Conservation (phyloP, 2,797 vertebrate genomes). For the Alca torda region DNA sequence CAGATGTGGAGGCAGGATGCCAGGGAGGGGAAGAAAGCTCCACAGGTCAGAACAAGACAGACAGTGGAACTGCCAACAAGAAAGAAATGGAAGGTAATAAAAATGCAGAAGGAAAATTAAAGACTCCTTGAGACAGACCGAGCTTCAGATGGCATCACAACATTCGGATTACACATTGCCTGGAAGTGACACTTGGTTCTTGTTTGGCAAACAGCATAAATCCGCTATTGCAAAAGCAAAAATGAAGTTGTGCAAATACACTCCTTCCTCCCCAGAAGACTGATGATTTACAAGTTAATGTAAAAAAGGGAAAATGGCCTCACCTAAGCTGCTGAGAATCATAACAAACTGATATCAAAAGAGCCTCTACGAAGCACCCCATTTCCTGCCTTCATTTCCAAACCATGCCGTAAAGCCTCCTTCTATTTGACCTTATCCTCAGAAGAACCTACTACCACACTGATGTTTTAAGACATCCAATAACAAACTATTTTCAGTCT, state of each 20-base stretch:
- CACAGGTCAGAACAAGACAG: background rate
- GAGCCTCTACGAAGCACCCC: background rate
- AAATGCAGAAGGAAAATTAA: background rate
- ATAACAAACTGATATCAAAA: background rate
- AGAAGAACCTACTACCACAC: background rate
- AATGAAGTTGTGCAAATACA: background rate
- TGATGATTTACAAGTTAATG: background rate
- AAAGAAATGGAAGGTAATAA: background rate
- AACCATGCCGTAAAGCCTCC: background rate
- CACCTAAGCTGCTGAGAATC: background rate
- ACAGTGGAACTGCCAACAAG: background rate
- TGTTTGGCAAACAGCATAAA: background rate
- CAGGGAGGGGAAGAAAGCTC: background rate
- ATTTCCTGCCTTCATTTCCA: background rate
- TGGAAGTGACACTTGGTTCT: background rate
- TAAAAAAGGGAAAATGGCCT: background rate
- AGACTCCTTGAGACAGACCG: background rate
- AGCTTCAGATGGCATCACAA: background rate
- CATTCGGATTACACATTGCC: background rate
- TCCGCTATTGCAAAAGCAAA: background rate
- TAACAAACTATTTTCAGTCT: background rate
- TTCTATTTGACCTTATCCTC: constrained; percentile 20
- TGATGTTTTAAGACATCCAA: constrained; percentile 3
- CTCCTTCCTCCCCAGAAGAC: background rate
- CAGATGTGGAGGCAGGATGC: background rate